phyloP scores from a whole-genome alignment of 2,797 vertebrate species.

The Chanos chanos region DNA sequence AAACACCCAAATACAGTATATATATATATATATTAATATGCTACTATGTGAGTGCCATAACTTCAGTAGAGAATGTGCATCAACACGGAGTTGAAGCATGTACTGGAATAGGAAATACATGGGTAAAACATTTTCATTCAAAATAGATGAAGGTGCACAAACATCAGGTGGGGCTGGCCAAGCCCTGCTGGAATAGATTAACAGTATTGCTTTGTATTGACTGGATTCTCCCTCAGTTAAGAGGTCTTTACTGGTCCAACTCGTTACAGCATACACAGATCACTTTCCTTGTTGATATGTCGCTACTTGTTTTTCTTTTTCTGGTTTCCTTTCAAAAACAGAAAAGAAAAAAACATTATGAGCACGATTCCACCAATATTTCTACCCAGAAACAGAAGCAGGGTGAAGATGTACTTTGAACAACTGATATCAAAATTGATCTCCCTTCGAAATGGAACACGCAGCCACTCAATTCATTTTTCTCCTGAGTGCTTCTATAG shows the following conservation, averaged over 20 bases:
- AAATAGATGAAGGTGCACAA: no score
- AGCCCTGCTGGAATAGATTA: not conserved
- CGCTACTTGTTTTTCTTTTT: slow-evolving; percentile 48
- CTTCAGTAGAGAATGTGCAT: no score
- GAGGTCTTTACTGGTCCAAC: not conserved
- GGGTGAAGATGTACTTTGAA: no score
- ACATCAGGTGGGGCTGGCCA: not conserved
- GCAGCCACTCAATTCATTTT: no score
- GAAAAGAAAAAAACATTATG: not conserved
- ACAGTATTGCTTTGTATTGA: not conserved
- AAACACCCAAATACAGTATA: not conserved
- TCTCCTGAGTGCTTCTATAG: no score
- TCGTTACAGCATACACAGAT: slow-evolving; percentile 3
- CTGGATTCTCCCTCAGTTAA: not conserved
- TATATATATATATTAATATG: not conserved
- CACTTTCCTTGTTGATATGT: slow-evolving; percentile 3
- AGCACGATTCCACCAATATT: not conserved
- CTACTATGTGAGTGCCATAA: slow-evolving; percentile 1
- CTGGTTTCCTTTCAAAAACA: slow-evolving; percentile 39
- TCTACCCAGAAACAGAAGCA: no score
- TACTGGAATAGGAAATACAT: no score
- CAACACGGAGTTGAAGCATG: no score
- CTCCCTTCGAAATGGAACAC: no score
- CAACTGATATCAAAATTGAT: no score
- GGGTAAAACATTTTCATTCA: no score